phyloP scores from a whole-genome alignment of 2,113 vertebrate species.

The Solea solea region DNA sequence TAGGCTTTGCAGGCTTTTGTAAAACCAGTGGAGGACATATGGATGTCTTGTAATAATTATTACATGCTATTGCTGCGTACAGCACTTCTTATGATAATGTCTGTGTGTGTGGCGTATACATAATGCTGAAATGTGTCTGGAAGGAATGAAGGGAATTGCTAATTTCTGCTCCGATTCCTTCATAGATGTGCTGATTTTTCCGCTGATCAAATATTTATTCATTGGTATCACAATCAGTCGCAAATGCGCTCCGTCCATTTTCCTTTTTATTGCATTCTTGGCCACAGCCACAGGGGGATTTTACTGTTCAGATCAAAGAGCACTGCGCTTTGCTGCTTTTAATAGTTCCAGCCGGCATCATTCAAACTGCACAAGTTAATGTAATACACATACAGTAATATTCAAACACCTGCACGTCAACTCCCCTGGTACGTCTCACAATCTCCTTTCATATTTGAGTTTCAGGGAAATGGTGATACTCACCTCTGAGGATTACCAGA shows the following conservation, averaged over 20 bases:
- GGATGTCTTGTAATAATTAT: neutral
- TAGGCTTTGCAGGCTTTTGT: neutral
- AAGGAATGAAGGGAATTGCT: neutral
- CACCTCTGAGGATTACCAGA: slow-evolving; percentile 78
- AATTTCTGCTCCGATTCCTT: slow-evolving; percentile 48
- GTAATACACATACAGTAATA: slow-evolving; percentile 76
- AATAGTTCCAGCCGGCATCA: slow-evolving; percentile 60
- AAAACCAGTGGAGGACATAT: neutral
- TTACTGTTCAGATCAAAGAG: slow-evolving; percentile 59
- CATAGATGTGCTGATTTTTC: neutral
- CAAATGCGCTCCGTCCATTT: slow-evolving; percentile 26
- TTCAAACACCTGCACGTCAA: slow-evolving; percentile 71
- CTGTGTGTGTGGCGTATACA: neutral
- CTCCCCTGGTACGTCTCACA: slow-evolving; percentile 55
- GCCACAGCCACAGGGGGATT: slow-evolving; percentile 24
- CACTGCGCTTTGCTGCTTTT: slow-evolving; percentile 45
- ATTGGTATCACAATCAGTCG: slow-evolving; percentile 45
- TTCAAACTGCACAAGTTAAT: slow-evolving; percentile 69
- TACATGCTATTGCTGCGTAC: neutral
- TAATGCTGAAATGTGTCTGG: neutral
- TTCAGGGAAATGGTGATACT: slow-evolving; percentile 63
- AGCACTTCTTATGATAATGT: neutral
- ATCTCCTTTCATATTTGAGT: slow-evolving; percentile 67
- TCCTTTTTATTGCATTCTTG: slow-evolving; percentile 39
- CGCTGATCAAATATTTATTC: slow-evolving; percentile 58